Conservation (phyloP, 2,797 vertebrate genomes). For the Setipinna tenuifilis region DNA sequence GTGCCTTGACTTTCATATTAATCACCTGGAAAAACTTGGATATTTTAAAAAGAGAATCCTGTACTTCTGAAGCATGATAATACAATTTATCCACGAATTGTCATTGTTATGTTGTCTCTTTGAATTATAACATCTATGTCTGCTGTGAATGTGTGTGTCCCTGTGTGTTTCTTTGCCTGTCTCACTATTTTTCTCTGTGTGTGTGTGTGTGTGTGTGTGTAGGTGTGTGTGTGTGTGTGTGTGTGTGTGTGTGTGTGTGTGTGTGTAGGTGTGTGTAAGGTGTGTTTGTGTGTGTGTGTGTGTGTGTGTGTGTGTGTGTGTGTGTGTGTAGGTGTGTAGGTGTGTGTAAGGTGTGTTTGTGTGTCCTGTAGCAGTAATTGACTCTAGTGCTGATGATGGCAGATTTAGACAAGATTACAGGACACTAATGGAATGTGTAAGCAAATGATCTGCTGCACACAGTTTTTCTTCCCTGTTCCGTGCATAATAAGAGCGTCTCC, state of each 20-base stretch:
- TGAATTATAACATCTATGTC: neutral
- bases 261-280: neutral
- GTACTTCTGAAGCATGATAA: neutral
- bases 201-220: neutral
- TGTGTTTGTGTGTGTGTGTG: neutral
- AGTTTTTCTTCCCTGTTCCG: neutral
- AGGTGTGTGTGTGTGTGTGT: neutral
- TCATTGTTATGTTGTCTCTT: neutral
- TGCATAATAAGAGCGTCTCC: neutral
- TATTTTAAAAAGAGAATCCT: neutral
- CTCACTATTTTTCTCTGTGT: neutral
- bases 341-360: neutral
- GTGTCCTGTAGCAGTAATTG: neutral
- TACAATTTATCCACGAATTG: neutral
- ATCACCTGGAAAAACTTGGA: neutral
- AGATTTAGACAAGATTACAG: constrained; percentile 6
- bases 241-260: neutral
- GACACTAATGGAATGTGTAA: constrained; percentile 4
- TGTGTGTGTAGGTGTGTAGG: neutral
- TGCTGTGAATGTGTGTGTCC: neutral
- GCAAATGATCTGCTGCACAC: constrained; percentile 11
- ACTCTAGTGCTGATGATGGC: neutral
- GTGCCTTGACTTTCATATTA: neutral
- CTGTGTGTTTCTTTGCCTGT: neutral
- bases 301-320: neutral